Conservation (phyloP, 1,140 invertebrate genomes). For the Bombus haemorrhoidalis region DNA sequence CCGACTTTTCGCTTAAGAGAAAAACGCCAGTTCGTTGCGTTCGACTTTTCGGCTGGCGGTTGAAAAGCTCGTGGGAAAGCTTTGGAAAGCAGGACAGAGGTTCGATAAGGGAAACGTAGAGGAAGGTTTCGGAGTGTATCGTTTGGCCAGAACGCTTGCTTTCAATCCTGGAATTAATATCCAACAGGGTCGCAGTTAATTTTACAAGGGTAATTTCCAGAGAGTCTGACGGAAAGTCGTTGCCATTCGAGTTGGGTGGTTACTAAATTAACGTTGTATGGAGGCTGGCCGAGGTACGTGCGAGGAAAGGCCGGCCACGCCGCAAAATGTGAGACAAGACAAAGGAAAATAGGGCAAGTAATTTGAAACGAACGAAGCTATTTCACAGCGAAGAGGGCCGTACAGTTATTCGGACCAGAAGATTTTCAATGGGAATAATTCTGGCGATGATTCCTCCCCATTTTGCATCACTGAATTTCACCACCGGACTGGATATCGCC, state of each 20-base stretch:
- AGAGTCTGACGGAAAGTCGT: slow-evolving; percentile 10
- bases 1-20: slow-evolving; percentile 19
- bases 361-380: slow-evolving; percentile 45
- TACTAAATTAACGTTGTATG: slow-evolving; percentile 37
- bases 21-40: slow-evolving; percentile 23
- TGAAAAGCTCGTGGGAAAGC: background rate
- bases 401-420: slow-evolving; percentile 28
- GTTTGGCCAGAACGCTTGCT: background rate
- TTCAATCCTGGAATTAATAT: slow-evolving; percentile 16
- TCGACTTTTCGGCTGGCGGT: slow-evolving; percentile 25
- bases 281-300: background rate
- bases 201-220: slow-evolving; percentile 29
- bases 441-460: slow-evolving; percentile 39
- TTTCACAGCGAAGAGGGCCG: slow-evolving; percentile 18
- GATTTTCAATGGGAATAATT: slow-evolving; percentile 54
- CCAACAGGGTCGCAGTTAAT: slow-evolving; percentile 21
- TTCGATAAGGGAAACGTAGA: background rate
- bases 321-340: slow-evolving; percentile 35
- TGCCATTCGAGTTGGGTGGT: slow-evolving; percentile 32
- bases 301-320: background rate
- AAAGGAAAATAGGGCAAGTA: slow-evolving; percentile 54
- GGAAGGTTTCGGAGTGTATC: background rate
- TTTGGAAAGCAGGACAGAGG: background rate
- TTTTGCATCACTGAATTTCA: slow-evolving; percentile 42
- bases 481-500: background rate